Evolutionary conservation across 2,797 vertebrate genomes (phyloP).

Genomic region (Gobionotothen gibberifrons): DNA sequence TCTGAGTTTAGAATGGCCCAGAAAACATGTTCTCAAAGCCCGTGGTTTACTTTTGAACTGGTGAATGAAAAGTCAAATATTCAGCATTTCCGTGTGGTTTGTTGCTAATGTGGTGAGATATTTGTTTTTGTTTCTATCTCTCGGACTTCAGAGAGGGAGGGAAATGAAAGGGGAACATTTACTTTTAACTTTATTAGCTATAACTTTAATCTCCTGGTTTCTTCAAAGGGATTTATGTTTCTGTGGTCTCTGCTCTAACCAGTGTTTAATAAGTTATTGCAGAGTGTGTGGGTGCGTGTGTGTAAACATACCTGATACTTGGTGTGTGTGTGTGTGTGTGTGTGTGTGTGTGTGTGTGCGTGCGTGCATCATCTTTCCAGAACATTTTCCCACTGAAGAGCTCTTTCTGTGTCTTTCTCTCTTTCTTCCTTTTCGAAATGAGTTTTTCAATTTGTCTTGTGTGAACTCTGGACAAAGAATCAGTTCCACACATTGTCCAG

Average conservation of each 20-base stretch:
- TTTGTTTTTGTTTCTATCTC: conserved; percentile 24
- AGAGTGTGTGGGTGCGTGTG: background rate
- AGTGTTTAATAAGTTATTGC: background rate
- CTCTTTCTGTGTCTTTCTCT: background rate
- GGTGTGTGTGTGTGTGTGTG: background rate
- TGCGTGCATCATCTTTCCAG: background rate
- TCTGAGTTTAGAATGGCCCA: conserved; percentile 22
- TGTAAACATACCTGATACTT: background rate
- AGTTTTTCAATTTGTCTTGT: no score
- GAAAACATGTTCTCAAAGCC: conserved; percentile 65
- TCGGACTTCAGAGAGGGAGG: conserved; percentile 21
- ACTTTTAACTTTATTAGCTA: conserved; percentile 44
- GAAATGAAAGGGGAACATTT: conserved; percentile 13
- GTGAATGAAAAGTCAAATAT: conserved; percentile 59
- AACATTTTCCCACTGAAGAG: conserved; percentile 6
- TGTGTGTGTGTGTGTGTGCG: background rate
- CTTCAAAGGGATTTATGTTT: conserved; percentile 9
- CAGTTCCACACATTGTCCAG: no score
- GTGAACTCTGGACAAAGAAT: no score
- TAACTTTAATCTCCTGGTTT: conserved; percentile 38
- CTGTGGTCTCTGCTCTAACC: conserved; percentile 4
- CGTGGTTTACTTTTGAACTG: conserved; percentile 54
- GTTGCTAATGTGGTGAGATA: conserved; percentile 3
- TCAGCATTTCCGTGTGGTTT: conserved; percentile 30
- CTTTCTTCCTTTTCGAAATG: background rate